A percentile compares a stretch with the other conserved stretches of the same genome.
Conservation (phyloP, 1,140 invertebrate genomes). For the Heliothis subflexa region DNA sequence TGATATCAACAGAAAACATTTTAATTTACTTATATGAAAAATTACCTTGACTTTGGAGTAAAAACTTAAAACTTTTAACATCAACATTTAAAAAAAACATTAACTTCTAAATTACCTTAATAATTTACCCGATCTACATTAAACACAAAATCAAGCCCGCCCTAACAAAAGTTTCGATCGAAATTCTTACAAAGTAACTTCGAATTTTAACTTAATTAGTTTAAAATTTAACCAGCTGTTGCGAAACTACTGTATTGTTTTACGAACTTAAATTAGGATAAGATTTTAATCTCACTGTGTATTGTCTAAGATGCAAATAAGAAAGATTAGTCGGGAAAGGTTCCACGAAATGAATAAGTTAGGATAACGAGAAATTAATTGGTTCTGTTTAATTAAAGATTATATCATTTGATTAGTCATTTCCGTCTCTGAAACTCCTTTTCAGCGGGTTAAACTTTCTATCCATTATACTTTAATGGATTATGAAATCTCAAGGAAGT, state of each 20-base stretch:
- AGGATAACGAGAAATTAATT: neutral
- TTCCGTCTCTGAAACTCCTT: no score
- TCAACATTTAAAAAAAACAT: neutral
- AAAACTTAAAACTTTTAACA: neutral
- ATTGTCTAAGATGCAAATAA: slow-evolving; percentile 14
- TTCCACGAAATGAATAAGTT: neutral
- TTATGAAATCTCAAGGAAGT: no score
- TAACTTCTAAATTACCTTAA: slow-evolving; percentile 21
- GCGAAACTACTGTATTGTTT: slow-evolving; percentile 4
- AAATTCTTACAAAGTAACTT: neutral
- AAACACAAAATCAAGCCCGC: neutral
- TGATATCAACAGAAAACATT: no score
- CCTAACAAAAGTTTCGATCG: neutral
- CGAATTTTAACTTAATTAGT: slow-evolving; percentile 20
- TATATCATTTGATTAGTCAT: neutral
- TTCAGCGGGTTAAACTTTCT: no score
- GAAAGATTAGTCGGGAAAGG: neutral
- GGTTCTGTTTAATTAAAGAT: neutral
- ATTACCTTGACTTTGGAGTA: no score
- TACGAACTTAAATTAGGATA: neutral
- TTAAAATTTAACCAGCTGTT: slow-evolving; percentile 4
- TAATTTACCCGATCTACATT: slow-evolving; percentile 1
- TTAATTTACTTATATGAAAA: no score
- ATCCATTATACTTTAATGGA: no score
- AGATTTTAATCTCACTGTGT: neutral